A percentile compares a stretch with the other conserved stretches of the same genome.
Evolutionary conservation across 2,888 invertebrate genomes (phyloP).

Genomic region (Tanytarsus gracilentus): DNA sequence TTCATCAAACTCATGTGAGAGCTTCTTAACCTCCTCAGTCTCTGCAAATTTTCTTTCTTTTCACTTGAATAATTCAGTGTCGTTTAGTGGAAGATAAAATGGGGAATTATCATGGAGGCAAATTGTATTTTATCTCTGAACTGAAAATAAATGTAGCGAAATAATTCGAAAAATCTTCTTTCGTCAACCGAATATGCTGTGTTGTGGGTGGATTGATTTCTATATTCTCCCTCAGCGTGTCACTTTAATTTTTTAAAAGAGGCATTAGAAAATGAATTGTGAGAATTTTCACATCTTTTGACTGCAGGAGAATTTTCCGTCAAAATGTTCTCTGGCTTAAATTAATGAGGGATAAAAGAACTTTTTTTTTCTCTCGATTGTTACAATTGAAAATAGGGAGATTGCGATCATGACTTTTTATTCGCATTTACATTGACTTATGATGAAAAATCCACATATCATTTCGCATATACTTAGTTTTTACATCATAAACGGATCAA

Average conservation of each 20-base stretch:
- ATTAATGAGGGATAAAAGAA: conserved; percentile 16
- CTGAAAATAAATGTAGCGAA: conserved; percentile 23
- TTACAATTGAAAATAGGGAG: no score
- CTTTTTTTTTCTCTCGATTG: no score
- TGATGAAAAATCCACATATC: not conserved
- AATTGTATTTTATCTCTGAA: not conserved
- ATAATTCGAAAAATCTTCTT: conserved; percentile 15
- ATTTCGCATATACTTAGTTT: no score
- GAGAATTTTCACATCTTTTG: conserved; percentile 8
- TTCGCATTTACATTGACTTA: not conserved
- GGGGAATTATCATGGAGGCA: not conserved
- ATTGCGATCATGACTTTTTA: not conserved
- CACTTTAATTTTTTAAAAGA: no score
- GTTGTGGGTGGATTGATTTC: conserved; percentile 13
- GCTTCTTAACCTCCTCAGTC: conserved; percentile 9
- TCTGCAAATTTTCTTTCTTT: conserved; percentile 10
- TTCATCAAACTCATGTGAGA: no score
- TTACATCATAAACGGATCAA: no score
- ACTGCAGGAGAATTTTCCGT: conserved; percentile 8
- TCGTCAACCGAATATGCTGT: not conserved
- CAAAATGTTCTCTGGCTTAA: not conserved
- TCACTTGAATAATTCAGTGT: conserved; percentile 25
- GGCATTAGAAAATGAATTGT: not conserved
- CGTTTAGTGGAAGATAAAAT: conserved; percentile 11
- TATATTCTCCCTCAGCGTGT: no score